phyloP scores from a whole-genome alignment of 1,140 invertebrate species.

The Drosophila pruinosa region DNA sequence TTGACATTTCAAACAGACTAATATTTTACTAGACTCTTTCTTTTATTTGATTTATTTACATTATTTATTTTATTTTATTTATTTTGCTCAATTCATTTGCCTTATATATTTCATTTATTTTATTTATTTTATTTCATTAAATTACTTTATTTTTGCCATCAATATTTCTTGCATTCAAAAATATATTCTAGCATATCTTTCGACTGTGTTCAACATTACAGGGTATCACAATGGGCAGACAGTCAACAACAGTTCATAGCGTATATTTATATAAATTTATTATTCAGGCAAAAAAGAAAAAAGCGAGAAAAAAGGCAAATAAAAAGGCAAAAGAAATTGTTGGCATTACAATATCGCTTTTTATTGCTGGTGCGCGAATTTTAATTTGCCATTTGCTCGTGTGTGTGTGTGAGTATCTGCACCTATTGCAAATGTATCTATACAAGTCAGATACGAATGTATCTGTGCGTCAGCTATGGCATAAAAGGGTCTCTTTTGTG shows the following conservation, averaged over 20 bases:
- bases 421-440: slow-evolving; percentile 25
- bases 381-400: slow-evolving; percentile 58
- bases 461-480: slow-evolving; percentile 20
- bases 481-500: slow-evolving; percentile 48
- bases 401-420: slow-evolving; percentile 13
- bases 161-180: too few relatives aligned
- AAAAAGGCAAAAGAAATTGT: slow-evolving; percentile 33
- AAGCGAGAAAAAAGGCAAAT: neutral
- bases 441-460: neutral
- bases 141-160: neutral
- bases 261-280: slow-evolving; percentile 40
- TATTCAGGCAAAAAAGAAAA: slow-evolving; percentile 20
- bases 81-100: too few relatives aligned
- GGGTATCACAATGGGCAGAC: neutral
- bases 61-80: too few relatives aligned
- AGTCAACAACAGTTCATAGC: neutral
- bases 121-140: neutral
- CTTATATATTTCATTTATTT: too few relatives aligned
- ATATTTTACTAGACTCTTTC: too few relatives aligned
- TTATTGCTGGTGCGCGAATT: slow-evolving; percentile 61
- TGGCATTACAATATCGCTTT: slow-evolving; percentile 71
- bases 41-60: too few relatives aligned
- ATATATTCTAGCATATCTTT: too few relatives aligned
- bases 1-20: too few relatives aligned
- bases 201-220: neutral